Evolutionary conservation across 1,140 invertebrate genomes (phyloP).

Genomic region (Microplitis demolitor): DNA sequence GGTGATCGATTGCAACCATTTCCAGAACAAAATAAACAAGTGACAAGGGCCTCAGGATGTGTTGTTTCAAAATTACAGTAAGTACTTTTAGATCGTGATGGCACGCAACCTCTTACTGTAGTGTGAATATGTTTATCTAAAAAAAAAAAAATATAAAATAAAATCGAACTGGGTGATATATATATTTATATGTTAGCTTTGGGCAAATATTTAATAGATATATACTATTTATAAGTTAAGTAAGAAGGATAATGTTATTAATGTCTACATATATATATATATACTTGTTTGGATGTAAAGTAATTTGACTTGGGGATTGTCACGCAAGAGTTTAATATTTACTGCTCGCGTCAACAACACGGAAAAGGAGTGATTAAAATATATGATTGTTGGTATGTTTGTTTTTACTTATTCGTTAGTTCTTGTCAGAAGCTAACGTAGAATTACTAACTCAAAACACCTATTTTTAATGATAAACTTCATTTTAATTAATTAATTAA

Average conservation of each 20-base stretch:
- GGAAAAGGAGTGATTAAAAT: too few relatives aligned
- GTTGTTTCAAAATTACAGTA: conserved; percentile 42
- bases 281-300: background rate
- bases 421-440: too few relatives aligned
- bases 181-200: background rate
- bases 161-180: background rate
- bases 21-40: conserved; percentile 46
- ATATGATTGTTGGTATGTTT: too few relatives aligned
- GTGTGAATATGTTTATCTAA: conserved; percentile 46
- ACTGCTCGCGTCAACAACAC: too few relatives aligned
- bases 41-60: conserved; percentile 41
- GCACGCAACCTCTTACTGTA: conserved; percentile 50
- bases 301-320: too few relatives aligned
- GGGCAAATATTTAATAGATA: background rate
- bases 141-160: conserved; percentile 31
- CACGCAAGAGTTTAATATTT: too few relatives aligned
- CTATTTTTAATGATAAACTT: background rate
- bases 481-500: too few relatives aligned
- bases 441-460: too few relatives aligned
- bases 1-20: conserved; percentile 46
- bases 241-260: background rate
- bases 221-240: background rate
- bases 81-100: conserved; percentile 35
- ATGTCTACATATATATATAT: background rate
- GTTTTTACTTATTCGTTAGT: too few relatives aligned